Conservation (phyloP, 2,797 vertebrate genomes). For the Schizopygopsis pylzovi region DNA sequence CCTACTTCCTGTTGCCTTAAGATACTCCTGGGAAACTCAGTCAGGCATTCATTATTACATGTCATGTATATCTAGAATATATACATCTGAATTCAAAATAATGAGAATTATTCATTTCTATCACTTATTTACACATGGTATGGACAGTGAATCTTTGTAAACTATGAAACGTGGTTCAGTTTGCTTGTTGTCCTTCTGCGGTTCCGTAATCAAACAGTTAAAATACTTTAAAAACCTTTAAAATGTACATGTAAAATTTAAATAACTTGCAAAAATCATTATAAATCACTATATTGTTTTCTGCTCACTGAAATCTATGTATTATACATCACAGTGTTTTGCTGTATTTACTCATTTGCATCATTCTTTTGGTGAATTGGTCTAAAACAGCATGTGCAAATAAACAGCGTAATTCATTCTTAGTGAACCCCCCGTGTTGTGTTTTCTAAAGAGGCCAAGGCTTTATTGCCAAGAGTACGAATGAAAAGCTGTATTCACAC, state of each 20-base stretch:
- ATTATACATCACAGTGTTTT: neutral
- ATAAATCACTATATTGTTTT: neutral
- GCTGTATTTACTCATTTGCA: neutral
- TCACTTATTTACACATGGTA: neutral
- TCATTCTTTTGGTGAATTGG: neutral
- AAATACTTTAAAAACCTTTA: neutral
- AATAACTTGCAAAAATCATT: neutral
- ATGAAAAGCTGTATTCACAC: conserved; percentile 40
- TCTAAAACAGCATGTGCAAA: neutral
- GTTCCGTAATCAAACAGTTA: neutral
- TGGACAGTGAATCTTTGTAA: neutral
- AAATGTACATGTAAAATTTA: neutral
- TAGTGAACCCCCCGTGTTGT: neutral
- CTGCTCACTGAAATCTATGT: neutral
- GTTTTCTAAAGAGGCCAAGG: neutral
- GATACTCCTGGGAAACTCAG: neutral
- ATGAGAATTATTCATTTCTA: neutral
- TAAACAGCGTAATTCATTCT: neutral
- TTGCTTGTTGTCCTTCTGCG: neutral
- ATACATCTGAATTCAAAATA: neutral
- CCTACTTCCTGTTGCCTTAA: neutral
- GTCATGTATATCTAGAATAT: neutral
- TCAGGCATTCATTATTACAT: neutral
- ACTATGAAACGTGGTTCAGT: neutral
- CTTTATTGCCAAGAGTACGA: conserved; percentile 19